Conservation (phyloP, 35 echinoderm and acorn worm genomes). For the Hemicentrotus pulcherrimus region DNA sequence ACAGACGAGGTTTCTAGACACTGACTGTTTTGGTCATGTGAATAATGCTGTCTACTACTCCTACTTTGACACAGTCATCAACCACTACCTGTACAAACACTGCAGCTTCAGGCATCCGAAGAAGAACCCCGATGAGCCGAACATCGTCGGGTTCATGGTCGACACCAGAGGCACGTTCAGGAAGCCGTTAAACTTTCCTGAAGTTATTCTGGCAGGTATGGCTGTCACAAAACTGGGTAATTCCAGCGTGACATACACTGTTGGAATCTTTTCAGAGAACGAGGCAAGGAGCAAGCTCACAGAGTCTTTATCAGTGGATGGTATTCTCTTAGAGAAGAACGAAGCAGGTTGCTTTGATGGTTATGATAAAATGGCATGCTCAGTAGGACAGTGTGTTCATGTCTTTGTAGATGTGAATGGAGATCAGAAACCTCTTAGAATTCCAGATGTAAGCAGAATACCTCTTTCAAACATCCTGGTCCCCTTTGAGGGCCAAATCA, state of each 20-base stretch:
- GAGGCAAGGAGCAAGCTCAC: neutral
- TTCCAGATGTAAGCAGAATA: neutral
- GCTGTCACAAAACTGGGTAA: constrained; percentile 68
- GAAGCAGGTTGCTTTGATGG: constrained; percentile 2
- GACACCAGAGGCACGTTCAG: constrained; percentile 77
- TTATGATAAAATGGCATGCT: constrained; percentile 61
- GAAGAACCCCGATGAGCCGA: constrained; percentile 66
- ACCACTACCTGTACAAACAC: constrained; percentile 80
- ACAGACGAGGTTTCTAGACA: constrained; percentile 82
- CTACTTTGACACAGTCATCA: constrained; percentile 89
- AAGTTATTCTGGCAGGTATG: constrained; percentile 78
- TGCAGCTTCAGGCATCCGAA: constrained; percentile 41
- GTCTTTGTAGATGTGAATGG: constrained; percentile 76
- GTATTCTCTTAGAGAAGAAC: neutral
- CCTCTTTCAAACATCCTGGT: neutral
- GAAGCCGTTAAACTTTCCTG: constrained; percentile 72
- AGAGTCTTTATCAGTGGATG: neutral
- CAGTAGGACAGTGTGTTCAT: constrained; percentile 90
- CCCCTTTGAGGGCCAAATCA: constrained; percentile 15
- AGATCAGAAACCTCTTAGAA: constrained; percentile 16
- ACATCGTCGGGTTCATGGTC: constrained; percentile 82
- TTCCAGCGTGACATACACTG: constrained; percentile 82
- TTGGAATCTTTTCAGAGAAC: constrained; percentile 74
- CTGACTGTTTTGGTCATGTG: constrained; percentile 89
- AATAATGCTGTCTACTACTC: constrained; percentile 93